A percentile compares a stretch with the other conserved stretches of the same genome.
These are phyloP conservation scores for Brachionus asplanchnoidis DNA, from an alignment of 1,140 invertebrate species.

Conservation along the genomic window DNA sequence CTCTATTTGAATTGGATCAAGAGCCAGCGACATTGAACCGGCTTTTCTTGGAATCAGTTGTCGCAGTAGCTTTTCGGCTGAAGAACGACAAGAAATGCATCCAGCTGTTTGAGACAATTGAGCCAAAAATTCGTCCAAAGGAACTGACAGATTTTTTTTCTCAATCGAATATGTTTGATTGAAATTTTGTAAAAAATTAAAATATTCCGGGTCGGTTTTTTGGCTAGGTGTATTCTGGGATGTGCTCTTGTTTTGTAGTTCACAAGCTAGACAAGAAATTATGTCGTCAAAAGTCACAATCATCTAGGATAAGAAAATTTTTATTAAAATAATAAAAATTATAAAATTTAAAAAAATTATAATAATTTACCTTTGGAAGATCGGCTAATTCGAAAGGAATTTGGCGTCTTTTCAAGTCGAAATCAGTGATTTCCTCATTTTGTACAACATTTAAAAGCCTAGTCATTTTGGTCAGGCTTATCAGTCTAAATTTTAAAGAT, in stretches of 20 bases:
- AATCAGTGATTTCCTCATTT: background rate
- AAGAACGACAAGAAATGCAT: background rate
- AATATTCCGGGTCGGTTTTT: background rate
- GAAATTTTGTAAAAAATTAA: background rate
- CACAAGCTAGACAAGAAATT: background rate
- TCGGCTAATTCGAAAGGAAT: background rate
- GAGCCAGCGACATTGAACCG: background rate
- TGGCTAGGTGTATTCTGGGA: background rate
- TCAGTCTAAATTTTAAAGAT: background rate
- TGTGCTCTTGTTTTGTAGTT: background rate
- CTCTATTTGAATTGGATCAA: slow-evolving; percentile 13
- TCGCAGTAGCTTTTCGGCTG: background rate
- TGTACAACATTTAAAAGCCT: background rate
- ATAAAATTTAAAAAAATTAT: background rate
- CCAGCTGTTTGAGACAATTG: background rate
- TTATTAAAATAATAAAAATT: background rate
- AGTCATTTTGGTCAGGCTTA: background rate
- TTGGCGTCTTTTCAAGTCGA: background rate
- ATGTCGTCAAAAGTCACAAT: slow-evolving; percentile 1
- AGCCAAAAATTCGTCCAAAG: background rate
- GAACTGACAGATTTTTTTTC: background rate
- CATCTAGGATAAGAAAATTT: background rate
- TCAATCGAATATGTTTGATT: background rate
- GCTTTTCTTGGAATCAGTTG: background rate
- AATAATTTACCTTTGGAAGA: background rate